Conservation (phyloP, 1,140 invertebrate species). For the Heliconius himera region DNA sequence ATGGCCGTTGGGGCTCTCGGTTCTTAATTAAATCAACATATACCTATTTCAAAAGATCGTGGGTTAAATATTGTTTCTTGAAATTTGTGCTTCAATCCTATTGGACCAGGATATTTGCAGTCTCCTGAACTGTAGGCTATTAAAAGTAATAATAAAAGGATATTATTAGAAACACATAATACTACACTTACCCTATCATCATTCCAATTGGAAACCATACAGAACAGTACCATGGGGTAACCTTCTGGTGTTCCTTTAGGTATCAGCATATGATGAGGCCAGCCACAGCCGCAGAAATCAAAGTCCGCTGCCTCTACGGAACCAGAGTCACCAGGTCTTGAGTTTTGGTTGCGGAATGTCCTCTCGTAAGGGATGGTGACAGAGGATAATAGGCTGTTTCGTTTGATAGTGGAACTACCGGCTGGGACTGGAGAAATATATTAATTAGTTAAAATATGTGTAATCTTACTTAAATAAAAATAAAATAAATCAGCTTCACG, state of each 20-base stretch:
- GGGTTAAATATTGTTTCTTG: no score
- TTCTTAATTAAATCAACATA: background rate
- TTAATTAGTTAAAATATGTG: background rate
- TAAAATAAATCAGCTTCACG: no score
- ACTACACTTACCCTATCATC: conserved; percentile 83
- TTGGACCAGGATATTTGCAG: no score
- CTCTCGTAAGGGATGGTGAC: conserved; percentile 89
- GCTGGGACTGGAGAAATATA: conserved; percentile 78
- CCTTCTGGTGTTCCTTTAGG: conserved; percentile 87
- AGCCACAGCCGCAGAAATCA: conserved; percentile 93
- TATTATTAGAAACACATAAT: no score
- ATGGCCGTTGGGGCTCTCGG: no score
- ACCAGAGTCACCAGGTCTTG: conserved; percentile 80
- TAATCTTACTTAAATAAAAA: no score
- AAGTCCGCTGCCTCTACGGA: conserved; percentile 82
- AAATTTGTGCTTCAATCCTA: no score
- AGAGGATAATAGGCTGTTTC: conserved; percentile 85
- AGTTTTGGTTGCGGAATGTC: conserved; percentile 85
- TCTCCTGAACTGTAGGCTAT: no score
- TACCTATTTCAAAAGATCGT: background rate
- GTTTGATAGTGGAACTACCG: conserved; percentile 84
- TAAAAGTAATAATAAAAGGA: no score
- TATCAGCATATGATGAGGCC: conserved; percentile 92
- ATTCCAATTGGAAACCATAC: conserved; percentile 90
- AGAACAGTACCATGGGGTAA: conserved; percentile 87